Conservation (phyloP, 1,140 invertebrate genomes). For the Pogonomyrmex barbatus region DNA sequence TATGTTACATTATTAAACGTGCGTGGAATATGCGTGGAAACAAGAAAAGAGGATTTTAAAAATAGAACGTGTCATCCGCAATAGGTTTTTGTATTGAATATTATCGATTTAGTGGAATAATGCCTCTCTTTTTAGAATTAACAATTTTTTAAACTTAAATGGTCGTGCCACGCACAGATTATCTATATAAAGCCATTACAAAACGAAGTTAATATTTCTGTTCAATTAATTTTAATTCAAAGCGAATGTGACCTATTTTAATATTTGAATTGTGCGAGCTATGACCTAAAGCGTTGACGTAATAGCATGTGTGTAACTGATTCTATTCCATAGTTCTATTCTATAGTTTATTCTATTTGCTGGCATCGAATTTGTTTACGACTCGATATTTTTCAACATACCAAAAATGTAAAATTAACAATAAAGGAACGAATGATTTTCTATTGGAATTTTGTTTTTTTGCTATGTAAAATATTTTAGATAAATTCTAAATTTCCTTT, state of each 20-base stretch:
- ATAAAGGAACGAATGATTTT: background rate
- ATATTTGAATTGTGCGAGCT: conserved; percentile 31
- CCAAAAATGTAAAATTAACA: background rate
- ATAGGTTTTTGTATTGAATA: conserved; percentile 21
- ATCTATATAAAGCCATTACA: conserved; percentile 20
- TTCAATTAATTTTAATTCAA: conserved; percentile 48
- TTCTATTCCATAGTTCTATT: conserved; percentile 10
- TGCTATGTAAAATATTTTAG: background rate
- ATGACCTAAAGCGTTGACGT: background rate
- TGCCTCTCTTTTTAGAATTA: conserved; percentile 18
- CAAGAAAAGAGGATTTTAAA: background rate
- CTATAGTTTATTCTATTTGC: background rate
- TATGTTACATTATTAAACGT: background rate
- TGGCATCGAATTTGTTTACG: background rate
- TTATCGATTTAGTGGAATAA: conserved; percentile 25
- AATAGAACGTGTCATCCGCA: background rate
- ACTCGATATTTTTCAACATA: background rate
- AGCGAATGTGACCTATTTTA: conserved; percentile 32
- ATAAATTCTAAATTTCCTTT: conserved; percentile 17
- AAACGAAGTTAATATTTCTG: conserved; percentile 39
- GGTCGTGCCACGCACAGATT: background rate
- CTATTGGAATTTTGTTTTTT: conserved; percentile 4
- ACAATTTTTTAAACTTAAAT: conserved; percentile 47
- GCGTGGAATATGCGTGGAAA: background rate
- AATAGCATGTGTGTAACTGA: conserved; percentile 11